phyloP scores from a whole-genome alignment of 2,113 vertebrate genomes.

The Cavia porcellus region DNA sequence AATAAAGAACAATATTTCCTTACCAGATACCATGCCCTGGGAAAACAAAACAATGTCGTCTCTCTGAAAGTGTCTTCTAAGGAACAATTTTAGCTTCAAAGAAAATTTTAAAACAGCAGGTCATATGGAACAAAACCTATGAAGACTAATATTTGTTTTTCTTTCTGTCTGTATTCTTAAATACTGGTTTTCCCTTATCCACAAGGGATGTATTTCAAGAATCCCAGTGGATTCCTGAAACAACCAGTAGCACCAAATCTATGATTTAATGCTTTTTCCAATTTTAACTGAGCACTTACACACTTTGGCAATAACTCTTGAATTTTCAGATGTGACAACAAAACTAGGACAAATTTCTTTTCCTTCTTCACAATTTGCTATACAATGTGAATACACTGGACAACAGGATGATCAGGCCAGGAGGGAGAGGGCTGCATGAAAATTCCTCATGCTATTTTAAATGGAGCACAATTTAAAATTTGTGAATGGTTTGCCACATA shows the following conservation, averaged over 20 bases:
- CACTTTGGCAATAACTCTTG: not conserved
- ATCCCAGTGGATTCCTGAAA: not conserved
- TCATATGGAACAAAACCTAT: not conserved
- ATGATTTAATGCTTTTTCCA: not conserved
- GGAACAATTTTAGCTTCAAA: constrained; percentile 14
- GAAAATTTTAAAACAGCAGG: not conserved
- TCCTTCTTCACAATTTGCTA: not conserved
- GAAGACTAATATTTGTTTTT: not conserved
- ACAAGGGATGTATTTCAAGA: not conserved
- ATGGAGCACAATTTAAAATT: not conserved
- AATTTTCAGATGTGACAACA: not conserved
- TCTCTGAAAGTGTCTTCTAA: constrained; percentile 36
- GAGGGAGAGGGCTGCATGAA: not conserved
- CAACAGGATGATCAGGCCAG: not conserved
- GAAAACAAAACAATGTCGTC: constrained; percentile 47
- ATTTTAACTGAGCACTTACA: not conserved
- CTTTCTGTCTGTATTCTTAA: not conserved
- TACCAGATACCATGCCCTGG: not conserved
- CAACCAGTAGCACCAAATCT: not conserved
- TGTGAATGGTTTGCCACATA: not conserved
- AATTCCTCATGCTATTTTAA: not conserved
- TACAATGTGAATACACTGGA: not conserved
- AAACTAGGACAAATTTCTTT: not conserved
- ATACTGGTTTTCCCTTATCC: not conserved
- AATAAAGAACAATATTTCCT: constrained; percentile 39